Conservation (phyloP, 2,113 vertebrate species). For the Oncorhynchus masou region DNA sequence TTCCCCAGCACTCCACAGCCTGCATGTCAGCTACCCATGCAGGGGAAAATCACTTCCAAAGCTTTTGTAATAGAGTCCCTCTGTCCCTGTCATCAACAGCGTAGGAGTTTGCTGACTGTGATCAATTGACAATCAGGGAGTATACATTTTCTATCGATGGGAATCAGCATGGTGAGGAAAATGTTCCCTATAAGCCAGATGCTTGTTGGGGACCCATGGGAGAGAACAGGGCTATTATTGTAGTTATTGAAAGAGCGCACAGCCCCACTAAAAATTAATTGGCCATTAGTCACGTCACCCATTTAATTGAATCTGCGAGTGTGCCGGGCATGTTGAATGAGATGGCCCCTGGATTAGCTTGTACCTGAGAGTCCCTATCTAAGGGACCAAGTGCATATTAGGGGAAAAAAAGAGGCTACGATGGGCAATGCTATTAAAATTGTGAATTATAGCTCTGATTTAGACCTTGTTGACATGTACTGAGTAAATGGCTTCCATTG, state of each 20-base stretch:
- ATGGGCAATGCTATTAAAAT: too few species aligned
- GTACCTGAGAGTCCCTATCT: too few species aligned
- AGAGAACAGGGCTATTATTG: constrained; percentile 3
- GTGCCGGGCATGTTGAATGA: constrained; percentile 1
- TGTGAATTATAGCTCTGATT: too few species aligned
- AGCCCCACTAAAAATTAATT: constrained; percentile 9
- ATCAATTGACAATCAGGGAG: background rate
- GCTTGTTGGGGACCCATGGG: background rate
- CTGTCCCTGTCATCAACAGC: too few species aligned
- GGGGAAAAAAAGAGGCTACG: too few species aligned
- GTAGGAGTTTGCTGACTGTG: background rate
- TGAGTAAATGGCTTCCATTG: too few species aligned
- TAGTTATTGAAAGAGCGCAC: constrained; percentile 10
- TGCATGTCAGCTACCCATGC: too few species aligned
- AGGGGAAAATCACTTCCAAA: too few species aligned
- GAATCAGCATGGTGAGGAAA: background rate
- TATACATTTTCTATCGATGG: background rate
- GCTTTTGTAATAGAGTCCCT: too few species aligned
- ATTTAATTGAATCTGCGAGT: constrained; percentile 17
- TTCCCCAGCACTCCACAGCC: too few species aligned
- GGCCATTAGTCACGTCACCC: constrained; percentile 13
- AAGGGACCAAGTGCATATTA: too few species aligned
- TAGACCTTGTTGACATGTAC: too few species aligned
- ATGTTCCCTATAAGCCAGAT: background rate
- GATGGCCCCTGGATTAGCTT: background rate